A percentile compares a stretch with the other conserved stretches of the same genome.
These are phyloP conservation scores for Thaleichthys pacificus DNA, from an alignment of 2,797 vertebrate species.

Conservation along the genomic window DNA sequence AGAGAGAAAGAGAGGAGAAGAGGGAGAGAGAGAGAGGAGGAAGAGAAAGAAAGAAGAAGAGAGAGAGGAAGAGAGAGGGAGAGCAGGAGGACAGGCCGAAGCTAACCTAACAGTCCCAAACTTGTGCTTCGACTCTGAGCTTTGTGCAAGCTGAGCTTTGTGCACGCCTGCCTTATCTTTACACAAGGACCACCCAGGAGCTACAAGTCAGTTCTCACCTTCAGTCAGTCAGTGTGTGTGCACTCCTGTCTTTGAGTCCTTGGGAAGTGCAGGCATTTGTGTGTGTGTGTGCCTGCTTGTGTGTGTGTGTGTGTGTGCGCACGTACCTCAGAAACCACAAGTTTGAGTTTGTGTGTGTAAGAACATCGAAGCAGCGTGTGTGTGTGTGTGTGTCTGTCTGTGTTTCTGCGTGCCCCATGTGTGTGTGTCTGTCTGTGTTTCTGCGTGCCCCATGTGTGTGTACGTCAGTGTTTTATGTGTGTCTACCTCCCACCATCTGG, in stretches of 20 bases:
- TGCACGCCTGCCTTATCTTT: constrained; percentile 60
- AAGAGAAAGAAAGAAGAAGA: too few relatives aligned
- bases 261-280: constrained; percentile 39
- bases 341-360: constrained; percentile 14
- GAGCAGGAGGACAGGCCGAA: constrained; percentile 26
- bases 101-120: constrained; percentile 50
- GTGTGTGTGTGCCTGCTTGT: constrained; percentile 6
- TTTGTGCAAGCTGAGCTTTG: constrained; percentile 30
- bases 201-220: constrained; percentile 67
- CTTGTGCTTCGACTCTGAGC: constrained; percentile 40
- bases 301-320: neutral
- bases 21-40: neutral
- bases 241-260: neutral
- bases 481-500: constrained; percentile 69
- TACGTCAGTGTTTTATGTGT: constrained; percentile 39
- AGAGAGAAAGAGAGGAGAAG: neutral
- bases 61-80: neutral
- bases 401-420: neutral
- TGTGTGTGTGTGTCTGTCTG: neutral
- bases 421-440: constrained; percentile 6
- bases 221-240: constrained; percentile 42
- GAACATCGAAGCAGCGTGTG: constrained; percentile 6
- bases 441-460: constrained; percentile 5
- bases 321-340: too few relatives aligned
- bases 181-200: constrained; percentile 71